Evolutionary conservation across 2,888 invertebrate genomes (phyloP).

Genomic region (Athripsodes cinereus): DNA sequence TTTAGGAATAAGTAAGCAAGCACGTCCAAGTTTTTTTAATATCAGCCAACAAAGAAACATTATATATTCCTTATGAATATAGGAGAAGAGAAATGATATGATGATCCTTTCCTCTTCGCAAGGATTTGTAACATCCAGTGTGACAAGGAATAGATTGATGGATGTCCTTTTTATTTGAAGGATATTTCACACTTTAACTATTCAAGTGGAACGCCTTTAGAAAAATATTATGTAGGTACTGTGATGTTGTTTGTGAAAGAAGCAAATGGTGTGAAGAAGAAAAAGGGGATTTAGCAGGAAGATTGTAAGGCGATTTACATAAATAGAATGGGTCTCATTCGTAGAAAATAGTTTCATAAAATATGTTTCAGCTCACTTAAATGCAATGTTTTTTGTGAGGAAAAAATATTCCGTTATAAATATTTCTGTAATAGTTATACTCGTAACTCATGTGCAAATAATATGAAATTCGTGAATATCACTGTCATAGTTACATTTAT

Average conservation of each 20-base stretch:
- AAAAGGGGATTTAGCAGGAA: background rate
- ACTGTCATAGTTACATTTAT: no score
- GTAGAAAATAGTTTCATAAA: background rate
- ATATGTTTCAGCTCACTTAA: background rate
- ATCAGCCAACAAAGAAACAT: no score
- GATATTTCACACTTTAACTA: slow-evolving; percentile 18
- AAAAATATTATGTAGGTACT: background rate
- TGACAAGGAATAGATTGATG: slow-evolving; percentile 20
- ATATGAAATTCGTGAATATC: no score
- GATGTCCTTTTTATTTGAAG: slow-evolving; percentile 14
- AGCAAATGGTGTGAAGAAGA: background rate
- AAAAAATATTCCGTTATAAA: no score
- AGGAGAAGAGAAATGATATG: background rate
- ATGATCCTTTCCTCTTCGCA: slow-evolving; percentile 7
- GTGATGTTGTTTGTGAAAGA: background rate
- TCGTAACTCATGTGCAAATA: no score
- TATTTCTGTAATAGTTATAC: no score
- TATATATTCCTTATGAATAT: no score
- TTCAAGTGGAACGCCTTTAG: slow-evolving; percentile 5
- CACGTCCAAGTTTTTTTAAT: no score
- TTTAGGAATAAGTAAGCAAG: background rate
- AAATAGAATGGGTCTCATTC: background rate
- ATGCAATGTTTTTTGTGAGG: no score
- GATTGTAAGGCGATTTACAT: slow-evolving; percentile 1
- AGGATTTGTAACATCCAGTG: slow-evolving; percentile 12